Percentiles rank a stretch among this genome's conserved stretches.
These are phyloP conservation scores for Pimephales promelas DNA, from an alignment of 2,113 vertebrate species.

Conservation along the genomic window DNA sequence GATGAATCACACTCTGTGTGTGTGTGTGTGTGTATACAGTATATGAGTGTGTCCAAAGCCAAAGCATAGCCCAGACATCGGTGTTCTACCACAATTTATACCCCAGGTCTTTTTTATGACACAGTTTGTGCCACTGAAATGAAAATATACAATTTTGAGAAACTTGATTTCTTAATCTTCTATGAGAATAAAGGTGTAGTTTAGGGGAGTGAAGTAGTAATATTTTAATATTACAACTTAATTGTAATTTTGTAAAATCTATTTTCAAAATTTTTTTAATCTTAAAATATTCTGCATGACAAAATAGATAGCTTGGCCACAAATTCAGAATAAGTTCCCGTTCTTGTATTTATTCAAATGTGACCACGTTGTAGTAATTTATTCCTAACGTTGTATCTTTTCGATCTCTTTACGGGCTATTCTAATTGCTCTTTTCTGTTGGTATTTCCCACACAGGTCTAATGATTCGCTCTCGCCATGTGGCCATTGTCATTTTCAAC, in stretches of 20 bases:
- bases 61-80: background rate
- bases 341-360: too few relatives aligned
- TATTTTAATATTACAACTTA: background rate
- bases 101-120: background rate
- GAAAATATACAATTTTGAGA: background rate
- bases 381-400: too few relatives aligned
- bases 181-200: background rate
- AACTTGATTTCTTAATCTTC: background rate
- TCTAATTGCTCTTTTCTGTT: background rate
- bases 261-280: background rate
- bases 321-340: too few relatives aligned
- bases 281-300: too few relatives aligned
- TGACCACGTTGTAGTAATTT: background rate
- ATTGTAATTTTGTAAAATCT: background rate
- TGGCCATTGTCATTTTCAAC: constrained; percentile 36
- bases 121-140: background rate
- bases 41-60: background rate
- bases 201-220: background rate
- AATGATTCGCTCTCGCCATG: constrained; percentile 10
- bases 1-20: background rate
- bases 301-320: too few relatives aligned
- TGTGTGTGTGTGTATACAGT: background rate
- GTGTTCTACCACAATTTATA: background rate
- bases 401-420: background rate
- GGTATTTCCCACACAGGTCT: background rate